Evolutionary conservation across 1,140 invertebrate species (phyloP), one percentile per base, ranked within the genome.

Genomic region (Drosophila tsacasi): DNA sequence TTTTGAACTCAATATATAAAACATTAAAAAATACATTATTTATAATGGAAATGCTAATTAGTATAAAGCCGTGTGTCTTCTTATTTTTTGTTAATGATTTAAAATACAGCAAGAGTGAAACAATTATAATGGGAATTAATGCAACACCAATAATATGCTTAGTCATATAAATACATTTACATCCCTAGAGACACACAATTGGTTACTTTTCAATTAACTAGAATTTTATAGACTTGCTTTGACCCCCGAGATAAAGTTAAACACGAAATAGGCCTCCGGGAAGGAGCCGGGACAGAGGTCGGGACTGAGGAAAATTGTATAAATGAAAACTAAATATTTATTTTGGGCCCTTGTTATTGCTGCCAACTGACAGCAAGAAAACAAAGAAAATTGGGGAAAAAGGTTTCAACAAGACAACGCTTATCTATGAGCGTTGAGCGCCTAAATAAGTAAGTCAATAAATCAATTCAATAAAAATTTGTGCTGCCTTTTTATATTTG

Each of bases 301-400:
- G 7, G 30, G 30, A 35, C 27, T 52, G 30, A 44, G 42, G 50
- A 64, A 90, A 79, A 91, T 80, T 74, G 86, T 83, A 85, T 91
- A 90, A 90, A 91, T 90, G 85, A 90, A 91, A 90, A 91, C 86
- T 90, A 91, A 90, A 90, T 90, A 90, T 90, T 90, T 90, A 78
- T 72, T 76, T 79, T 84, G 84, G 62, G 64, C 68, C 62, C 74
- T 87, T 83, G 76, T 87, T 86, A 85, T 68, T 79, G 82, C 83
- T 67, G 63, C 49, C 65, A 62, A 46, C 76, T 82, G 66, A 83
- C 81, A 76, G 60, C 64, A 47, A 37, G 74, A 83, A 65, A 71
- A 65, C 42, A 76, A 64, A 52, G 50, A 30, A 76, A 65, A 71
- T 76, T 52, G 63, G 65, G 61, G 61, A 71, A 90, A 87, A 81